These are phyloP conservation scores for Pempheris klunzingeri DNA, from an alignment of 2,797 vertebrate species.

Conservation along the genomic window DNA sequence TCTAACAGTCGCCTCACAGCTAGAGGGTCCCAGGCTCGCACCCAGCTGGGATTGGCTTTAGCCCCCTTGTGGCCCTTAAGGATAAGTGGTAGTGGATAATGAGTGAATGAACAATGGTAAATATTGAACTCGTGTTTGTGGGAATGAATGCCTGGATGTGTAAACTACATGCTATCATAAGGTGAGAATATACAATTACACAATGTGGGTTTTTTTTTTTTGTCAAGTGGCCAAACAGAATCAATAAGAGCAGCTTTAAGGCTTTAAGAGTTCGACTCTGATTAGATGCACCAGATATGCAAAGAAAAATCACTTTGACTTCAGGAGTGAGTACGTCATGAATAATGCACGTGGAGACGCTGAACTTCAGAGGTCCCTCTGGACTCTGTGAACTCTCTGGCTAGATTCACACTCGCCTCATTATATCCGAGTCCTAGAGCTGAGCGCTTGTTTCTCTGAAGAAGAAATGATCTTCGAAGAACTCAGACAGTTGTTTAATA, in stretches of 20 bases:
- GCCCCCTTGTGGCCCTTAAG: too few relatives aligned
- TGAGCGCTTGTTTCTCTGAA: not conserved
- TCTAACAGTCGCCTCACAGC: too few relatives aligned
- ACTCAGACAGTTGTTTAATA: not conserved
- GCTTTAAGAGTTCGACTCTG: too few relatives aligned
- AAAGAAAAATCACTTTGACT: not conserved
- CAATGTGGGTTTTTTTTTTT: too few relatives aligned
- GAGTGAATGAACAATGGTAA: too few relatives aligned
- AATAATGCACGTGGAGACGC: not conserved
- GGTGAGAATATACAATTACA: too few relatives aligned
- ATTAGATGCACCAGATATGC: not conserved
- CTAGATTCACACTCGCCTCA: not conserved
- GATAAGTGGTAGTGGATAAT: too few relatives aligned
- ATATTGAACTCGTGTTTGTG: not conserved
- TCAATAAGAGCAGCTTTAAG: not conserved
- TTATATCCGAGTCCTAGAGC: not conserved
- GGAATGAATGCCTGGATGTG: constrained; percentile 1
- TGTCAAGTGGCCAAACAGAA: not conserved
- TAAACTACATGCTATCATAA: not conserved
- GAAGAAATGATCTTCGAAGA: not conserved
- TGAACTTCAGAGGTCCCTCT: not conserved
- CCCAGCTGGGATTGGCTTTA: too few relatives aligned
- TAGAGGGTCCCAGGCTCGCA: too few relatives aligned
- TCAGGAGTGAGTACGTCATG: too few relatives aligned
- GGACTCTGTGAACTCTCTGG: not conserved